Evolutionary conservation across 2,888 invertebrate species (phyloP), one percentile per base, ranked within the genome.

Genomic region (Xanthia togata): DNA sequence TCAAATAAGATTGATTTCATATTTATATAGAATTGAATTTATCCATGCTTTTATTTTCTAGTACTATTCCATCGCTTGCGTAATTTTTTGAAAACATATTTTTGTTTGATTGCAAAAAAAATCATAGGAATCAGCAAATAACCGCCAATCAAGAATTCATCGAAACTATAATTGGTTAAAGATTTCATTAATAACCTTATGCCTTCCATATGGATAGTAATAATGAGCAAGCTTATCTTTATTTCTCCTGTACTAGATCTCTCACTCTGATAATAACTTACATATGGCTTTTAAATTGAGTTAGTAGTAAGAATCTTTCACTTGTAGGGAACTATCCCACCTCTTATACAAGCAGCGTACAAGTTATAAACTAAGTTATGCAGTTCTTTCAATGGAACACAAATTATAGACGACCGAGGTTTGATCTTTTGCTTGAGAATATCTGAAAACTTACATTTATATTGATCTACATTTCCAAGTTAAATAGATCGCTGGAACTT

Each of bases 1-100:
- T 82, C 35, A 65, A 50, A 31, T 17, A 11, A 23, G 59, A 31
- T 57, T 65, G 59, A 35, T 74, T 60, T 68, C 41, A 47, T 38
- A 35, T 72, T 50, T 60, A n/a, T 35, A n/a, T 35, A 17, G 17
- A 2, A 44, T 41, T 41, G 12, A 0, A 53, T 53, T 55, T 12
- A 31, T 55, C 53, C 5, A 4, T 70, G 20, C 31, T n/a, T 50
- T 31, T 50, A 12, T 47, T 72, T 60, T 38, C 2, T 20, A 35
- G 44, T 41, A 20, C 9, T 64, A 50, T 23, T 0, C 35, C 6
- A 38, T 1, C 1, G 17, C 8, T 31, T 38, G 4, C 4, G 17
- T 38, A 11, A 26, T 35, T 65, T 14, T 6, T 12, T 76, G 14
- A 50, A 23, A 2, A 0, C 17, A 2, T 47, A 12, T 63, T 44